A percentile compares a stretch with the other conserved stretches of the same genome.
These are phyloP conservation scores for Thereva nobilitata DNA, from an alignment of 2,888 invertebrate species.

Conservation along the genomic window DNA sequence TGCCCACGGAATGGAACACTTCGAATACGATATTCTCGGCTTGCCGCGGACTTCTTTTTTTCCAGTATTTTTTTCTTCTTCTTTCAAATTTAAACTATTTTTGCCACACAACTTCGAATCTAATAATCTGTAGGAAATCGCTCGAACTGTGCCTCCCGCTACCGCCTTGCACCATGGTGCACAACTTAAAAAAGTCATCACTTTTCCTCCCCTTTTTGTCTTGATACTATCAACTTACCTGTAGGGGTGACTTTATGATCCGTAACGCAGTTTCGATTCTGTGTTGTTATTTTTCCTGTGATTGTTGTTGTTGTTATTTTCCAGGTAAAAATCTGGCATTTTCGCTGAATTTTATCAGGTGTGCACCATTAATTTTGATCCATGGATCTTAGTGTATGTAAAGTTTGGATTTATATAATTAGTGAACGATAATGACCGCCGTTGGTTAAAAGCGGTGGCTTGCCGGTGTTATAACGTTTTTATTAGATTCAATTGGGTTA, in stretches of 20 bases:
- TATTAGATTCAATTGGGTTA: too few species aligned
- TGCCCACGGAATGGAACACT: constrained; percentile 29
- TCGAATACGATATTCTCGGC: constrained; percentile 8
- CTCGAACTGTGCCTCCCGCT: too few species aligned
- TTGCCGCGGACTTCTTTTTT: background rate
- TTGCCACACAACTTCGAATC: too few species aligned
- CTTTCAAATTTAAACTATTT: too few species aligned
- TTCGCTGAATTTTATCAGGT: constrained; percentile 7
- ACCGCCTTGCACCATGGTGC: too few species aligned
- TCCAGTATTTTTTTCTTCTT: background rate
- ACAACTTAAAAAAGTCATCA: too few species aligned
- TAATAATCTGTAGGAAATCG: too few species aligned
- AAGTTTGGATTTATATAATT: constrained; percentile 11
- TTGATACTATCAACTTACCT: background rate
- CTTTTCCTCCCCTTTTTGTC: background rate
- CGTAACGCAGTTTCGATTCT: constrained; percentile 4
- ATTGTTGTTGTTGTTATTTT: background rate
- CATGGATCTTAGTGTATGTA: background rate
- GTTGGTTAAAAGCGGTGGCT: too few species aligned
- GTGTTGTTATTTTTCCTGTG: too few species aligned
- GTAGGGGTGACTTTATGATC: constrained; percentile 24
- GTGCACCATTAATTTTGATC: background rate
- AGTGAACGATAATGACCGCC: background rate
- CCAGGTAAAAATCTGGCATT: background rate
- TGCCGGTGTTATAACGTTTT: too few species aligned